A percentile compares a stretch with the other conserved stretches of the same genome.
phyloP scores from a whole-genome alignment of 2,113 vertebrate species.

The Atrichornis clamosus region DNA sequence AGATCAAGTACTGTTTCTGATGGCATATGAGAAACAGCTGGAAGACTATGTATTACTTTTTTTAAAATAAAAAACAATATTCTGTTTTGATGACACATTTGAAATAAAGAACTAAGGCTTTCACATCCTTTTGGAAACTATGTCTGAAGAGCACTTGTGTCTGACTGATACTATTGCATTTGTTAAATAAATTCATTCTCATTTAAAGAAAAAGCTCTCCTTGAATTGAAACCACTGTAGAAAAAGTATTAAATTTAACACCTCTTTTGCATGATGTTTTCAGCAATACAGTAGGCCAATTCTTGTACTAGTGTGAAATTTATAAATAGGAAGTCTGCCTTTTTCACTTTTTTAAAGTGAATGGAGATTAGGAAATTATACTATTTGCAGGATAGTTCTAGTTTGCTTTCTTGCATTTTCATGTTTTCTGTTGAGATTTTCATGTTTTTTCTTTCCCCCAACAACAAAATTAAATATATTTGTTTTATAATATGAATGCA shows the following conservation, averaged over 20 bases:
- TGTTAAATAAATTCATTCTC: not conserved
- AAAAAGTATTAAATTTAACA: not conserved
- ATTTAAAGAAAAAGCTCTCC: not conserved
- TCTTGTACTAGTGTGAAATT: not conserved
- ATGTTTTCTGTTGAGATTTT: not conserved
- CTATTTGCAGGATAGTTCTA: not conserved
- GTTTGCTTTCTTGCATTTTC: not conserved
- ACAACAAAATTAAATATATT: not conserved
- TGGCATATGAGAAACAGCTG: not conserved
- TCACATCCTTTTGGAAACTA: not conserved
- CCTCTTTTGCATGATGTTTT: not conserved
- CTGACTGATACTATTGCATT: not conserved
- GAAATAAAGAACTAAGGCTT: not conserved
- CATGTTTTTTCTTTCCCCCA: rapidly evolving
- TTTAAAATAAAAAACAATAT: not conserved
- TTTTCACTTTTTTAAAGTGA: not conserved
- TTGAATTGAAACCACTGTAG: not conserved
- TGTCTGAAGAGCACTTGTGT: not conserved
- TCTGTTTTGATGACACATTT: not conserved
- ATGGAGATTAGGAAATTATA: not conserved
- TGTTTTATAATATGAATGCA: not conserved
- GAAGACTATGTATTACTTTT: not conserved
- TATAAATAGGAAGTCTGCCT: not conserved
- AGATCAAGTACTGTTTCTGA: not conserved
- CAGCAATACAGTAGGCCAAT: not conserved